A percentile compares a stretch with the other conserved stretches of the same genome.
These are phyloP conservation scores for Scaptomyza graminum DNA, from an alignment of 1,140 invertebrate species.

Conservation along the genomic window DNA sequence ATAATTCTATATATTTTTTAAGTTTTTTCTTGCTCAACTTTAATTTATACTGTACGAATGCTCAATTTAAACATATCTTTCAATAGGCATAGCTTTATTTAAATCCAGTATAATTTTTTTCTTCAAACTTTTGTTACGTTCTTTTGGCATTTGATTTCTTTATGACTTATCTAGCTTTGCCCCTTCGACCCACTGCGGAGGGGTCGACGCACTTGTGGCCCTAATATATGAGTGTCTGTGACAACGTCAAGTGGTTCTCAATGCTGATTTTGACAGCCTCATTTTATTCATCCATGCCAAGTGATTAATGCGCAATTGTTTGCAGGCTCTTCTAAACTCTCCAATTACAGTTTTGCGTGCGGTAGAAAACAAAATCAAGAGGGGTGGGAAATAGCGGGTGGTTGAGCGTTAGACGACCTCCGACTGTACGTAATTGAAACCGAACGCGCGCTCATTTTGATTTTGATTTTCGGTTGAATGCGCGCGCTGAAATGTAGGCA, in stretches of 20 bases:
- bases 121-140: no score
- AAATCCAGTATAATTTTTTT: no score
- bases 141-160: constrained; percentile 7
- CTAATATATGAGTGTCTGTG: constrained; percentile 11
- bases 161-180: constrained; percentile 8
- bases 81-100: no score
- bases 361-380: no score
- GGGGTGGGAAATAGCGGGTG: not conserved
- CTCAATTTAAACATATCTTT: no score
- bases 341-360: constrained; percentile 56
- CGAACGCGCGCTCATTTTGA: constrained; percentile 25
- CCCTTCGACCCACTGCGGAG: not conserved
- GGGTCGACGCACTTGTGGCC: not conserved
- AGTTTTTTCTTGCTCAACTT: no score
- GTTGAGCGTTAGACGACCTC: constrained; percentile 5
- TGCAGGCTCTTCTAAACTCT: constrained; percentile 65
- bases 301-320: constrained; percentile 78
- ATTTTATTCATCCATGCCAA: constrained; percentile 19
- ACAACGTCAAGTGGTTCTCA: constrained; percentile 12
- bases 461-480: constrained; percentile 27
- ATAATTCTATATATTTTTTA: no score
- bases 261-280: constrained; percentile 32
- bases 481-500: constrained; percentile 42
- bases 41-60: no score
- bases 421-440: constrained; percentile 47